Evolutionary conservation across 64 coral and sea anemone genomes (phyloP), one percentile per base, ranked within the genome.

Genomic region (Pocillopora verrucosa): DNA sequence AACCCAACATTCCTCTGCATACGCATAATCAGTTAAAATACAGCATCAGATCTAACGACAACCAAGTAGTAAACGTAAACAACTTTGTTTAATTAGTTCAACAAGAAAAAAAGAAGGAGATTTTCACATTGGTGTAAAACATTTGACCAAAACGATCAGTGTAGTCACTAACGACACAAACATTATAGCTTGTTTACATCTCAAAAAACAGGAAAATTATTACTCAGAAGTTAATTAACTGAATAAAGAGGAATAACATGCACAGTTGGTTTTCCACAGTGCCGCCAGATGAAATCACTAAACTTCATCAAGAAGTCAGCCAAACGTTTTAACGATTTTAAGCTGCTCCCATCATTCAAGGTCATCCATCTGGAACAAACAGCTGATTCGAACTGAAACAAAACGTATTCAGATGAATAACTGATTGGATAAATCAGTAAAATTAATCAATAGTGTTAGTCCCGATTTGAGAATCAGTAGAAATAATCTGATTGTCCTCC

Each of bases 261-360:
- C 79, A 81, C 79, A 81, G 59, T 36, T 58, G 25, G 79, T n/a
- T 63, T 81, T 81, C 59, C 79, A 81, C 79, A 81, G 79, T 16
- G 26, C 14, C 22, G 79, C 79, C 79, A 63, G 59, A 81, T 62
- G 79, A 36, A 81, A 81, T 81, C 79, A 81, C 79, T 81, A 30
- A 36, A 62, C 1, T 81, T 60, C 79, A 81, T 81, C 79, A 58
- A 81, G 79, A 60, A 81, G 79, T 5, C 79, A 81, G 63, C 79
- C 79, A 81, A 80, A 80, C 78, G 35, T 24, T 61, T 51, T 7
- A 51, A 58, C 7, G 58, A 62, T 62, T 81, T 81, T 81, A 24
- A 62, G 79, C 13, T 81, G 79, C 58, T 81, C 79, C 79, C 19
- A 60, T 81, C 79, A 81, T 81, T 22, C 24, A 81, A 62, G 79